Base-by-base conservation (phyloP, 2,113 vertebrate genomes). In the Corythoichthys intestinalis region DNA sequence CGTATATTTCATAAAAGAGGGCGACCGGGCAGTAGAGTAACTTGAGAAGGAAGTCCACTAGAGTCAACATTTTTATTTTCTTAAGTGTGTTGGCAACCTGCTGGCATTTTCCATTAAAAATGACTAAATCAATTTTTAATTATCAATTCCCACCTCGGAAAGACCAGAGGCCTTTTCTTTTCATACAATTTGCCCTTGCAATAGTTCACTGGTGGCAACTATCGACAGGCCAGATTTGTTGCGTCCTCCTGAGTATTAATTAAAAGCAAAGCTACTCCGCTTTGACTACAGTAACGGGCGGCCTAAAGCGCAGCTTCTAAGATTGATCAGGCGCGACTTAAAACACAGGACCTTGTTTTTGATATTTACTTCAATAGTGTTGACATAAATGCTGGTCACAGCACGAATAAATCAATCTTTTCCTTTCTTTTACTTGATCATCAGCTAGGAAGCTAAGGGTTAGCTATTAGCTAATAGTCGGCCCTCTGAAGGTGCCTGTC, bases 161-260 rank as follows among this genome's bases (percentile, higher is more conserved):
- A 17, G 15, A 52, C 68, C 54, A 0, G 0, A 41, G 58, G 65
- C 52, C 8, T 67, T 58, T 70, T 10, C 7, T 56, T 53, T 14
- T 46, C 41, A 14, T 41, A 60, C 38, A 20, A 46, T 46, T 66
- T 48, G 47, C 47, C 37, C 48, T 50, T 11, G 28, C 15, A 20
- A 52, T 47, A 28, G 13, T 48, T 74, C 37, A 67, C 11, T 15
- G 8, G n/a, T 69, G 65, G 46, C 13, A 70, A 14, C 50, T 37
- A 63, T 56, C 4, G 47, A 81, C 34, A 60, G 34, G 48, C 41
- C 11, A 17, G 56, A 44, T 62, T 49, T 65, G 41, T 17, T 41
- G 65, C 48, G n/a, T 70, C 67, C 63, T 70, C 75, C 58, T 1
- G 66, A 65, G 69, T 67, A 47, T 44, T 48, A 61, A 70, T 73